Evolutionary conservation across 1,140 invertebrate genomes (phyloP), one percentile per base, ranked within the genome.

Genomic region (Zelostemma sp.): DNA sequence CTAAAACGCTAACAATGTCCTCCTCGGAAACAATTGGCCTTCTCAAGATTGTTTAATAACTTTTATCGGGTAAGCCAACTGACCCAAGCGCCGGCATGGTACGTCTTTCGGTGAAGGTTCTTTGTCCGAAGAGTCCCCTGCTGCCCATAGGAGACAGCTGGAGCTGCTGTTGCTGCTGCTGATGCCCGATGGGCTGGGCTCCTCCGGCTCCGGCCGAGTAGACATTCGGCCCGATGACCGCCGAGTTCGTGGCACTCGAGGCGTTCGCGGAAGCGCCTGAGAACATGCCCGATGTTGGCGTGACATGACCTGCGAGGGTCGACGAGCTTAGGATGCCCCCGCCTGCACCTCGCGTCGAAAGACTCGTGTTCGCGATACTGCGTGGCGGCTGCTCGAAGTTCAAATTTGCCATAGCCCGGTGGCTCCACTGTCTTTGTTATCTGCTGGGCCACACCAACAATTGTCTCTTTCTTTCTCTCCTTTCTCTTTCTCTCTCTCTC

Each of bases 341-440:
- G 77, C 86, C 81, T 80, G 84, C 86, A 77, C 85, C 86, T 61
- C 89, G 87, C 50, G 87, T 85, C 72, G 88, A 87, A 76, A 91
- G 85, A 72, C 89, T 89, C 77, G 89, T 87, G 80, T 89, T 91
- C 81, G 89, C 89, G 85, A 91, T 89, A 88, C 89, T 91, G 88
- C 90, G 89, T 86, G 90, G 90, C 73, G 91, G 90, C 86, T 92
- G 91, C 85, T 93, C 91, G 85, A 92, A 92, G 87, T 92, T 93
- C 89, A 93, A 88, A 88, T 92, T 92, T 88, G 91, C 91, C 91
- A 93, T 92, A 90, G 88, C 89, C 89, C 85, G 83, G 55, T 78
- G 75, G 67, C 78, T 72, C 50, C 49, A 35, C 67, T 69, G 38
- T 59, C 43, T 51, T 43, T n/a, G n/a, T 35, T 63, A 63, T 55